phyloP scores from a whole-genome alignment of 2,797 vertebrate genomes.

The Lophotriccus pileatus region DNA sequence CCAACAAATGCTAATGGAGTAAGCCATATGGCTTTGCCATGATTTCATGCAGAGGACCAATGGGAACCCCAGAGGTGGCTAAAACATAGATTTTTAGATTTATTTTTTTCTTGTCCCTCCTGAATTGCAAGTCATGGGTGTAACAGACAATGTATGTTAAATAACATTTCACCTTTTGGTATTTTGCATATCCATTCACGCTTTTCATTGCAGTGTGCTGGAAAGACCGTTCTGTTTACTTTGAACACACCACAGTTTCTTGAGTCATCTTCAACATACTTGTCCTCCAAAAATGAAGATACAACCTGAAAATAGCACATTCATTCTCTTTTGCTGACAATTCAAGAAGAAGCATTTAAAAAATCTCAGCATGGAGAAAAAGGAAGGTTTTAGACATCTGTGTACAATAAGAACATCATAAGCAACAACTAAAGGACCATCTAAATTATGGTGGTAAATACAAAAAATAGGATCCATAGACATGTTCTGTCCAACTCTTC shows the following conservation, averaged over 20 bases:
- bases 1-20: not conserved
- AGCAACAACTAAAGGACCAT: not conserved
- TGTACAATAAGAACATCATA: not conserved
- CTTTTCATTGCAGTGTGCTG: conserved; percentile 81
- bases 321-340: conserved; percentile 3
- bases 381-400: not conserved
- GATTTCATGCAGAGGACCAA: not conserved
- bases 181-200: conserved; percentile 96
- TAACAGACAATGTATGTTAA: not conserved
- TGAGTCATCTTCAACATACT: conserved; percentile 82
- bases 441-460: not conserved
- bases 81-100: not conserved
- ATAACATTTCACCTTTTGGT: conserved; percentile 81
- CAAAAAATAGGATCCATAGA: not conserved
- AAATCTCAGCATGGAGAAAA: not conserved
- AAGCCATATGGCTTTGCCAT: not conserved
- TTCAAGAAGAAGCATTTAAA: not conserved
- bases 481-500: not conserved
- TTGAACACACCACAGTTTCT: conserved; percentile 86
- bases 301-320: conserved; percentile 81
- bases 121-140: not conserved
- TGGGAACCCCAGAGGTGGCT: not conserved
- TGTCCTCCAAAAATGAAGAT: conserved; percentile 85
- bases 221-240: conserved; percentile 78
- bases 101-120: not conserved